A percentile compares a stretch with the other conserved stretches of the same genome.
phyloP scores from a whole-genome alignment of 1,140 invertebrate species.

The Musca vetustissima region DNA sequence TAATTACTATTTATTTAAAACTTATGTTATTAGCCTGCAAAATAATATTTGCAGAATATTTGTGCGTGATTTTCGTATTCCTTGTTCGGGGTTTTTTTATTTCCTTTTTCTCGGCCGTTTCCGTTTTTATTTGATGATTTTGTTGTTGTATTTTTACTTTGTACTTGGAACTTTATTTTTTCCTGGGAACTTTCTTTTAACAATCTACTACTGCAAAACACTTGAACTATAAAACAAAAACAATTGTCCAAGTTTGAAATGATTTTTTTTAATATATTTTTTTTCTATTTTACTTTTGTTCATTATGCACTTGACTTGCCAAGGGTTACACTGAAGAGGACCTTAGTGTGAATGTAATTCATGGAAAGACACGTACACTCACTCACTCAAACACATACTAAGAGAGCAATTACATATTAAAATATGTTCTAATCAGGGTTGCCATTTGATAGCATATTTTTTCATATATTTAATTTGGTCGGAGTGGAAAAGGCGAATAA shows the following conservation, averaged over 20 bases:
- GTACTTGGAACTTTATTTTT: conserved; percentile 11
- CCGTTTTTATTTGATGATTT: background rate
- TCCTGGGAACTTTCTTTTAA: background rate
- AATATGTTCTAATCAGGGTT: conserved; percentile 11
- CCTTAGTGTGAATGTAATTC: background rate
- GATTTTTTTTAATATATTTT: background rate
- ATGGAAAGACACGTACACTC: background rate
- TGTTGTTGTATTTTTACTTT: background rate
- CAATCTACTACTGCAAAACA: background rate
- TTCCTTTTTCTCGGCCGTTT: background rate
- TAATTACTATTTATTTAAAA: too few species aligned
- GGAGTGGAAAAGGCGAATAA: too few species aligned
- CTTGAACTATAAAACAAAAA: conserved; percentile 17
- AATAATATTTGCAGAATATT: background rate
- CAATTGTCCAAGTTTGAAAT: background rate
- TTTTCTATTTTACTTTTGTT: conserved; percentile 5
- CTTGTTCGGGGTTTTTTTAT: background rate
- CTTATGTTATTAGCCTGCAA: too few species aligned
- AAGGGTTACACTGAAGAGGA: background rate
- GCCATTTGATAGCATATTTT: background rate
- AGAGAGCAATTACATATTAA: background rate
- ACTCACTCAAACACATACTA: too few species aligned
- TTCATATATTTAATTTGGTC: too few species aligned
- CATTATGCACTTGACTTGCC: conserved; percentile 11
- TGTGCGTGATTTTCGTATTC: conserved; percentile 6